These are phyloP conservation scores for Hydrolagus colliei DNA, from an alignment of 2,797 vertebrate genomes.

Conservation along the genomic window DNA sequence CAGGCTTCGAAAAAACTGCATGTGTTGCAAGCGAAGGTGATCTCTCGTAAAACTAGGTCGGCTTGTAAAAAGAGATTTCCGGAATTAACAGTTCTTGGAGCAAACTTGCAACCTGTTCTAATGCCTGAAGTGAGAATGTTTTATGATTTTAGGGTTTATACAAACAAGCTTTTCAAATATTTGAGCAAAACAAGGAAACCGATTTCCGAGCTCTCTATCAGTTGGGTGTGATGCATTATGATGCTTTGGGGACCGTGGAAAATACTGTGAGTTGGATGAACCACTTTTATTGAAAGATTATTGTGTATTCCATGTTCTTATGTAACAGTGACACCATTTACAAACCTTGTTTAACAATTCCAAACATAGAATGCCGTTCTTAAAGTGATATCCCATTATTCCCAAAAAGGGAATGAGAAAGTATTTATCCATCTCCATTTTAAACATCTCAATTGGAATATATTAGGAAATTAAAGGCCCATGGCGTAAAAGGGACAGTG, in stretches of 20 bases:
- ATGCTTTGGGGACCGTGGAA: slow-evolving; percentile 56
- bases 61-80: no score
- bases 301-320: background rate
- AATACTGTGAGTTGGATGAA: slow-evolving; percentile 53
- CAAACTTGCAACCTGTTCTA: background rate
- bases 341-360: background rate
- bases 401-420: no score
- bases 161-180: slow-evolving; percentile 54
- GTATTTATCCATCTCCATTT: no score
- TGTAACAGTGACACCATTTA: background rate
- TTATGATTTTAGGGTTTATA: slow-evolving; percentile 53
- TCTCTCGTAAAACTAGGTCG: no score
- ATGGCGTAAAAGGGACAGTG: no score
- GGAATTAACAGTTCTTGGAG: background rate
- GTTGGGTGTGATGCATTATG: slow-evolving; percentile 67
- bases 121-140: background rate
- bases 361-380: no score
- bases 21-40: no score
- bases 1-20: no score
- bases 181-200: slow-evolving; percentile 59
- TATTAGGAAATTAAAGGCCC: no score
- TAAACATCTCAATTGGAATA: no score
- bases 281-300: background rate
- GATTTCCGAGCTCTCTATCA: slow-evolving; percentile 68
- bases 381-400: no score